A percentile compares a stretch with the other conserved stretches of the same genome.
These are phyloP conservation scores for Caenorhabditis imperialis DNA, from an alignment of 2,888 invertebrate species.

Conservation along the genomic window DNA sequence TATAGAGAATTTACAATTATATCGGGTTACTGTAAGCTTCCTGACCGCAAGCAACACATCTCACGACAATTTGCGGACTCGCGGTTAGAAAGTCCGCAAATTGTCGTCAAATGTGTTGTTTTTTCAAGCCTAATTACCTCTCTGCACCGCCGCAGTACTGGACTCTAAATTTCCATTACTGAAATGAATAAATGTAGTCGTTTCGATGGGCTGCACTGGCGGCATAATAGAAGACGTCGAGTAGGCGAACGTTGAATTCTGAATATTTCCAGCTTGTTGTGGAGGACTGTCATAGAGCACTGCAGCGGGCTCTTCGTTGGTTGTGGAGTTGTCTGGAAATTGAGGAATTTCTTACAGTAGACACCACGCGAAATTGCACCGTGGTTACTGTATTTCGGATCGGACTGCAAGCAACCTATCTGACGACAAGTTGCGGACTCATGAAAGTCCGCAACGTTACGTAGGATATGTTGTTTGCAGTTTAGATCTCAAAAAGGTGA, in stretches of 20 bases:
- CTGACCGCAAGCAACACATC: constrained; percentile 2
- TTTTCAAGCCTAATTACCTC: constrained; percentile 30
- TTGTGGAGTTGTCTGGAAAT: constrained; percentile 30
- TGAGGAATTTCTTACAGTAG: too few species aligned
- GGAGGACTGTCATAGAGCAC: constrained; percentile 22
- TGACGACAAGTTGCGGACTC: too few species aligned
- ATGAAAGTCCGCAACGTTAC: too few species aligned
- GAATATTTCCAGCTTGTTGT: background rate
- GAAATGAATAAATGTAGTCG: constrained; percentile 56
- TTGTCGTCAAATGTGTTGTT: too few species aligned
- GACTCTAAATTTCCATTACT: constrained; percentile 58
- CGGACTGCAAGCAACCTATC: too few species aligned
- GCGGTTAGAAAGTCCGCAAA: too few species aligned
- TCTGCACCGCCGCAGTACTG: constrained; percentile 16
- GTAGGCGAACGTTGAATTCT: constrained; percentile 45
- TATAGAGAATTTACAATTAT: background rate
- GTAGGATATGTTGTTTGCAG: too few species aligned
- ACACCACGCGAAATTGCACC: too few species aligned
- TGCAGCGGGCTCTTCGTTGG: constrained; percentile 10
- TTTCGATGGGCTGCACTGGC: constrained; percentile 43
- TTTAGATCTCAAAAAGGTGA: too few species aligned
- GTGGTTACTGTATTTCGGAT: too few species aligned
- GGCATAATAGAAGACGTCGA: constrained; percentile 52
- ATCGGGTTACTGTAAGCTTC: background rate
- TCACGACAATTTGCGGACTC: too few species aligned